Conservation (phyloP, 2,113 vertebrate genomes). For the Sturnus vulgaris region DNA sequence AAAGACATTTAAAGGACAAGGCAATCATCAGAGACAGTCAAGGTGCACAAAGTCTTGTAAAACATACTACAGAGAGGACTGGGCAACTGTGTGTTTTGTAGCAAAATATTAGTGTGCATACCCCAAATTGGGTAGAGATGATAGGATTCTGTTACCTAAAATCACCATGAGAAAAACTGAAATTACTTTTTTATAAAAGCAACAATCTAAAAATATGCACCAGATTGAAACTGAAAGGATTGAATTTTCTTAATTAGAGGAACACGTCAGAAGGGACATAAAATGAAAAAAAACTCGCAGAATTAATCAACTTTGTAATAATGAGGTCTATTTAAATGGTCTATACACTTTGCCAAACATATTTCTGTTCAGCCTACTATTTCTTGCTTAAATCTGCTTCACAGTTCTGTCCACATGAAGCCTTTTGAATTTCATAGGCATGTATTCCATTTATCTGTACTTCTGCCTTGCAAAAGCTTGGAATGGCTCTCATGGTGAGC, state of each 20-base stretch:
- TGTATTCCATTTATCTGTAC: neutral
- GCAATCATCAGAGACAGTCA: neutral
- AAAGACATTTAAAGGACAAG: neutral
- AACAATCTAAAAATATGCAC: neutral
- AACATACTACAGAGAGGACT: neutral
- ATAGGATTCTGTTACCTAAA: neutral
- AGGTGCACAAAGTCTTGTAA: neutral
- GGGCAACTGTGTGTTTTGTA: neutral
- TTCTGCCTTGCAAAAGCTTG: neutral
- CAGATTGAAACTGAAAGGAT: neutral
- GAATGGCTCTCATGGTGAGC: neutral
- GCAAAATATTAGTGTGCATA: neutral
- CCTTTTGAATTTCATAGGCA: neutral
- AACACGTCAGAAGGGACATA: neutral
- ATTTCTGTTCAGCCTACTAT: neutral
- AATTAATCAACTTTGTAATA: neutral
- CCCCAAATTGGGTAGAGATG: accelerated
- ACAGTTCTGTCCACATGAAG: neutral
- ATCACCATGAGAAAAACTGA: neutral
- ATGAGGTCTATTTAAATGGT: neutral
- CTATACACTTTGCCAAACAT: neutral
- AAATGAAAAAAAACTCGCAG: neutral
- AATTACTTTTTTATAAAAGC: neutral
- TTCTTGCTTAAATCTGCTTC: neutral
- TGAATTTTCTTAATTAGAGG: neutral